Evolutionary conservation across 1,140 invertebrate genomes (phyloP).

Genomic region (Pristionchus pacificus): DNA sequence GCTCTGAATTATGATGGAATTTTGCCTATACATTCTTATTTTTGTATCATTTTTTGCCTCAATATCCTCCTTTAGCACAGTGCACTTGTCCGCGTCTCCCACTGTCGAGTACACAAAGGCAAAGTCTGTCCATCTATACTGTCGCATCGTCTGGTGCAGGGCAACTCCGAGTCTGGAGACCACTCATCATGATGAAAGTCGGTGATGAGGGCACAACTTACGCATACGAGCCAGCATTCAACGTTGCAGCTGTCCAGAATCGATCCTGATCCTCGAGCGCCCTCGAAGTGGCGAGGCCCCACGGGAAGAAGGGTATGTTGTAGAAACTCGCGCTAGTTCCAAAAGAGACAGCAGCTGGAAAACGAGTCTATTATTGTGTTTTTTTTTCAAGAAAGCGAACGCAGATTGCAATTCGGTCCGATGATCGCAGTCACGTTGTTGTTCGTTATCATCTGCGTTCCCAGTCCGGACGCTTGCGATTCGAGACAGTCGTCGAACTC

Average conservation of each 20-base stretch:
- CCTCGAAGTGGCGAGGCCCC: not conserved
- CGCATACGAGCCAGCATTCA: not conserved
- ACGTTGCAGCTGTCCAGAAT: not conserved
- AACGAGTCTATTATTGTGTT: not conserved
- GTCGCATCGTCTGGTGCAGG: not conserved
- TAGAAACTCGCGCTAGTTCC: not conserved
- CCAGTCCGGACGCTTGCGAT: constrained; percentile 16
- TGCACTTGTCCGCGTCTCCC: not conserved
- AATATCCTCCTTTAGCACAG: not conserved
- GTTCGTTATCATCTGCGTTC: constrained; percentile 12
- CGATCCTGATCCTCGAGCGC: not conserved
- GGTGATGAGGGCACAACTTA: not conserved
- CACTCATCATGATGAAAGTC: not conserved
- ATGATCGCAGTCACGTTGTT: constrained; percentile 23
- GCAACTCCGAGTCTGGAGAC: not conserved
- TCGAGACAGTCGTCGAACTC: constrained; percentile 23
- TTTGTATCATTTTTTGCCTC: no score
- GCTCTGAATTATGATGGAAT: not conserved
- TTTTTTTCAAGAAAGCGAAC: not conserved
- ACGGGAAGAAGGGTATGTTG: not conserved
- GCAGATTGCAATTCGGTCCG: constrained; percentile 19
- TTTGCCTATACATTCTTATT: no score
- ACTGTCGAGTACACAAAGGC: not conserved
- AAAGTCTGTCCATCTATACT: not conserved
- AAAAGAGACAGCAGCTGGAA: not conserved